Conservation (phyloP, 2,888 invertebrate genomes). For the Chouioia cunea region DNA sequence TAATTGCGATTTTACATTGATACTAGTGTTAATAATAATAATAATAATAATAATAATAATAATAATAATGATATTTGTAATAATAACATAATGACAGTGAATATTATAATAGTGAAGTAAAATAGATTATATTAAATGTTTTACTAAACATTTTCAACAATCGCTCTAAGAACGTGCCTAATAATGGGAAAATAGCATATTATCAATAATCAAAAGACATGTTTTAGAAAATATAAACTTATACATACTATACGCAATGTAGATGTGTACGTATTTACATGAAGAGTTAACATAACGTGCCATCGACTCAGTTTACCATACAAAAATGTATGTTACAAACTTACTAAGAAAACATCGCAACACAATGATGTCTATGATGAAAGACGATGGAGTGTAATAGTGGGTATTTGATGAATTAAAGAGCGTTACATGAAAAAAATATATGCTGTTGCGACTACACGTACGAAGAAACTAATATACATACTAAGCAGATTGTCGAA, state of each 20-base stretch:
- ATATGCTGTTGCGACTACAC: conserved; percentile 23
- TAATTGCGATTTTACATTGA: conserved; percentile 48
- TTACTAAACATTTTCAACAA: conserved; percentile 64
- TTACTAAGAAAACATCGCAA: conserved; percentile 53
- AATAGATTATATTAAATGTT: conserved; percentile 58
- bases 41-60: conserved; percentile 46
- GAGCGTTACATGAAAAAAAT: conserved; percentile 34
- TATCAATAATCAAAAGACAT: conserved; percentile 54
- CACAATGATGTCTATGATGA: conserved; percentile 40
- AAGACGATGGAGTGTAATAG: conserved; percentile 45
- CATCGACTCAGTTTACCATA: conserved; percentile 57
- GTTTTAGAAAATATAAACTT: conserved; percentile 63
- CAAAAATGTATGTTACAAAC: conserved; percentile 59
- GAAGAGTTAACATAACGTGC: conserved; percentile 65
- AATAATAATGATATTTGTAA: conserved; percentile 49
- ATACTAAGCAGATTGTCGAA: conserved; percentile 21
- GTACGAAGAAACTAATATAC: conserved; percentile 31
- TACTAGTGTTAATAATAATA: conserved; percentile 51
- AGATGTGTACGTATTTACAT: conserved; percentile 62
- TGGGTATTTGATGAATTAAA: conserved; percentile 42
- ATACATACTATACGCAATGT: conserved; percentile 61
- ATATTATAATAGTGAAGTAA: conserved; percentile 52
- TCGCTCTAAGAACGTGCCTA: conserved; percentile 51
- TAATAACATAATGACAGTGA: conserved; percentile 50
- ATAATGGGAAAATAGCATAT: conserved; percentile 48